Conservation (phyloP, 1,140 invertebrate genomes). For the Leucophenga varia region DNA sequence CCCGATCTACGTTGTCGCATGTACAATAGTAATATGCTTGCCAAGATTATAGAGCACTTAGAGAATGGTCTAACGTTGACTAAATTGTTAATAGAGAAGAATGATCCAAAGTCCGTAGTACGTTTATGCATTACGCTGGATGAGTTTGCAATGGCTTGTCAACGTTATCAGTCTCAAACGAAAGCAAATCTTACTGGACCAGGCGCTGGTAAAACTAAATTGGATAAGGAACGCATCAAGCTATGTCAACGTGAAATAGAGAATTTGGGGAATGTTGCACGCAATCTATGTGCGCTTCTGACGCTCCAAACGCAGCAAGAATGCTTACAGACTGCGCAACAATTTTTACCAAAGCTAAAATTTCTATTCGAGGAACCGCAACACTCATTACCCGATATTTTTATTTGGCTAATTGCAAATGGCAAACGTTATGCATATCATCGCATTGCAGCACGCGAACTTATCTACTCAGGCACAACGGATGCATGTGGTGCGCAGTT, state of each 20-base stretch:
- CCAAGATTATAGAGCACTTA: constrained; percentile 75
- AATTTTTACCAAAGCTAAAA: constrained; percentile 70
- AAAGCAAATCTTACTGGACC: constrained; percentile 61
- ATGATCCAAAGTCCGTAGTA: constrained; percentile 64
- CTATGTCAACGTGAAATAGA: constrained; percentile 81
- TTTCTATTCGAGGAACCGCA: constrained; percentile 81
- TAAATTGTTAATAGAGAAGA: constrained; percentile 64
- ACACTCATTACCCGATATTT: constrained; percentile 81
- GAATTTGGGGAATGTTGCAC: constrained; percentile 68
- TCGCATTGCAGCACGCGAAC: constrained; percentile 71
- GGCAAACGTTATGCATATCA: constrained; percentile 83
- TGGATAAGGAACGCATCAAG: constrained; percentile 81
- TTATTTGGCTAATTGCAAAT: constrained; percentile 84
- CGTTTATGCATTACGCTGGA: constrained; percentile 71
- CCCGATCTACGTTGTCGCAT: constrained; percentile 80
- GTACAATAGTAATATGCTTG: constrained; percentile 85
- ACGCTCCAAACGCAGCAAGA: constrained; percentile 80
- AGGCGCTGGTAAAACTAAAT: constrained; percentile 73
- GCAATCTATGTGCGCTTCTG: constrained; percentile 74
- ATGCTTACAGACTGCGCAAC: constrained; percentile 71
- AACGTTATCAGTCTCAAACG: constrained; percentile 66
- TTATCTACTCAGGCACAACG: constrained; percentile 77
- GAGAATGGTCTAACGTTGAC: constrained; percentile 77
- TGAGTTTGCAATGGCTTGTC: constrained; percentile 66
- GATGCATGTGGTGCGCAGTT: constrained; percentile 77